These are phyloP conservation scores for Cyprinodon diabolis DNA, from an alignment of 2,797 vertebrate species.

Conservation along the genomic window DNA sequence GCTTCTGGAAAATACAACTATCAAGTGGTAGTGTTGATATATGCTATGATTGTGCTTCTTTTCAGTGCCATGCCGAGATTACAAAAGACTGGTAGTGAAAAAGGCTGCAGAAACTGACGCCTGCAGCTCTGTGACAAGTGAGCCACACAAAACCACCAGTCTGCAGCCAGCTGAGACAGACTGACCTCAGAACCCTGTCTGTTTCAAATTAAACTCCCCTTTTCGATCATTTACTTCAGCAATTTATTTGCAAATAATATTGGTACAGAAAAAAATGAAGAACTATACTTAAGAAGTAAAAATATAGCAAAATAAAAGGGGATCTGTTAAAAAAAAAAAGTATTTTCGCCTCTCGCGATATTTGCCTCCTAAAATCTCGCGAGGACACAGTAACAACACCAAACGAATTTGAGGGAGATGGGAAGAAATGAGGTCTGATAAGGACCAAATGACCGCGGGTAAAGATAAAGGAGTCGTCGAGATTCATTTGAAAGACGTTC, in stretches of 20 bases:
- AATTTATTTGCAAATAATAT: background rate
- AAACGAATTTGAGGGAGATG: conserved; percentile 60
- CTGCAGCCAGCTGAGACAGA: conserved; percentile 10
- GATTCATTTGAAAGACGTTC: conserved; percentile 79
- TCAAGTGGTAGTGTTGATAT: too few species aligned
- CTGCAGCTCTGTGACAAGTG: conserved; percentile 44
- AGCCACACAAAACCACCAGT: conserved; percentile 34
- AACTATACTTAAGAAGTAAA: background rate
- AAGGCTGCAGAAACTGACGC: conserved; percentile 51
- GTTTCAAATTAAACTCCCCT: background rate
- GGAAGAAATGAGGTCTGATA: conserved; percentile 85
- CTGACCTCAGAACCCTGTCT: background rate
- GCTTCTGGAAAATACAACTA: too few species aligned
- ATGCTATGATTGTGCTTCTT: background rate
- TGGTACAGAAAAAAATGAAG: background rate
- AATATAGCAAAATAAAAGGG: background rate
- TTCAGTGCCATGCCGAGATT: conserved; percentile 69
- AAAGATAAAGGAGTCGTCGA: conserved; percentile 81
- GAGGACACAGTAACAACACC: conserved; percentile 39
- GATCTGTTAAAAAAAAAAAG: too few species aligned
- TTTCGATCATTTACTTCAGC: background rate
- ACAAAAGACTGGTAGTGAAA: conserved; percentile 54
- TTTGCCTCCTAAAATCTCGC: conserved; percentile 62
- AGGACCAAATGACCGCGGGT: conserved; percentile 77
- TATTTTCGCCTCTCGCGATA: conserved; percentile 59